Conservation (phyloP, 2,797 vertebrate genomes). For the Pygocentrus nattereri region DNA sequence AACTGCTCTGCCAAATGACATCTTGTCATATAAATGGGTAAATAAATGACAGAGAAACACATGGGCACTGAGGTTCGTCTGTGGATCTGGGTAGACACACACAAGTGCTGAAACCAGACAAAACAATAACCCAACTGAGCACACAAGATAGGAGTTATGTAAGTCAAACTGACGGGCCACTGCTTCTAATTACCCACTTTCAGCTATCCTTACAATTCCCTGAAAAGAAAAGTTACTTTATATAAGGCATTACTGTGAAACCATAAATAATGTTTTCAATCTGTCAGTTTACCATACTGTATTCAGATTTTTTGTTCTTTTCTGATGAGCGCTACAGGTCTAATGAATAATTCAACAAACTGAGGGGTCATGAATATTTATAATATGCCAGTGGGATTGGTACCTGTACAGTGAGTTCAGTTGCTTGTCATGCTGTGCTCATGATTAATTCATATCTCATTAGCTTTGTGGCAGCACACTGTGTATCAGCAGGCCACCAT, state of each 20-base stretch:
- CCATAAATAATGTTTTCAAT: slow-evolving; percentile 19
- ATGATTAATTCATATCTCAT: slow-evolving; percentile 47
- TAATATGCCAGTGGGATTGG: neutral
- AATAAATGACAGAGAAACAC: slow-evolving; percentile 6
- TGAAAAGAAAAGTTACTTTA: slow-evolving; percentile 5
- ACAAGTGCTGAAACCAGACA: slow-evolving; percentile 23
- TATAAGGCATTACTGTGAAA: slow-evolving; percentile 22
- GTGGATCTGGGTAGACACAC: neutral
- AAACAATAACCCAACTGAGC: slow-evolving; percentile 21
- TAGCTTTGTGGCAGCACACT: slow-evolving; percentile 29
- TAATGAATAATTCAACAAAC: slow-evolving; percentile 5
- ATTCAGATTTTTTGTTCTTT: neutral
- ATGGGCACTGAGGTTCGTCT: neutral
- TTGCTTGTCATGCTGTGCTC: slow-evolving; percentile 15
- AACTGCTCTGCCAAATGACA: neutral
- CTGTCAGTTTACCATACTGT: neutral
- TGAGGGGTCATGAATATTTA: slow-evolving; percentile 20
- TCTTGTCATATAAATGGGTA: neutral
- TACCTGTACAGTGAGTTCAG: slow-evolving; percentile 8
- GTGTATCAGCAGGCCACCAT: slow-evolving; percentile 14
- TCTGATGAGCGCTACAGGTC: slow-evolving; percentile 1
- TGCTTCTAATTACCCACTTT: slow-evolving; percentile 42
- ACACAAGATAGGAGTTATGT: slow-evolving; percentile 30
- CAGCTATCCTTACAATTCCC: neutral
- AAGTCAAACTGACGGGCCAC: slow-evolving; percentile 2